A percentile compares a stretch with the other conserved stretches of the same genome.
Conservation (phyloP, 2,113 vertebrate genomes). For the Xiphias gladius region DNA sequence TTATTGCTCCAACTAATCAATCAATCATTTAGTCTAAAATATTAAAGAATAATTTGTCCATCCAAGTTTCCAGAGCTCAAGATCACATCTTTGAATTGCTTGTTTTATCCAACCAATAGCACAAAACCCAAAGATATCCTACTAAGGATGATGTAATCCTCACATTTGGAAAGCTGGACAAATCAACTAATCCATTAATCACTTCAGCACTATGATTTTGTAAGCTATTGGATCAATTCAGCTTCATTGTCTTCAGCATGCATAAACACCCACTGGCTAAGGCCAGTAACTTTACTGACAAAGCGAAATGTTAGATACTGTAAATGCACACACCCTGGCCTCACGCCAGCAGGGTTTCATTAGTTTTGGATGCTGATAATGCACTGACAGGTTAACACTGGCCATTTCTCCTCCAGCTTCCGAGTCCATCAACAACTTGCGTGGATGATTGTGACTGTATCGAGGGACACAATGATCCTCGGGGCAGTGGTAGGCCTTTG, state of each 20-base stretch:
- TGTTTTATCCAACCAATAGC: background rate
- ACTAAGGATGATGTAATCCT: too few species aligned
- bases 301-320: background rate
- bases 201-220: too few species aligned
- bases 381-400: background rate
- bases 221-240: too few species aligned
- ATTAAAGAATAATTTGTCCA: background rate
- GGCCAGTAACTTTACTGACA: background rate
- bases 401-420: slow-evolving; percentile 52
- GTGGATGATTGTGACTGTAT: slow-evolving; percentile 66
- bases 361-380: background rate
- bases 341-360: background rate
- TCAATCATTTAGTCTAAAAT: too few species aligned
- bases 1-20: background rate
- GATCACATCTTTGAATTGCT: background rate
- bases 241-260: too few species aligned
- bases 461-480: slow-evolving; percentile 49
- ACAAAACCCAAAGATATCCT: too few species aligned
- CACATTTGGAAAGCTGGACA: too few species aligned
- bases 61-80: background rate
- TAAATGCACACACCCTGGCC: background rate
- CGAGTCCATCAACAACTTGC: slow-evolving; percentile 54
- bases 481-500: slow-evolving; percentile 54
- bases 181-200: too few species aligned
- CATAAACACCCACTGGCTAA: too few species aligned